These are phyloP conservation scores for Nemotelus nigrinus DNA, from an alignment of 2,888 invertebrate species.

Conservation along the genomic window DNA sequence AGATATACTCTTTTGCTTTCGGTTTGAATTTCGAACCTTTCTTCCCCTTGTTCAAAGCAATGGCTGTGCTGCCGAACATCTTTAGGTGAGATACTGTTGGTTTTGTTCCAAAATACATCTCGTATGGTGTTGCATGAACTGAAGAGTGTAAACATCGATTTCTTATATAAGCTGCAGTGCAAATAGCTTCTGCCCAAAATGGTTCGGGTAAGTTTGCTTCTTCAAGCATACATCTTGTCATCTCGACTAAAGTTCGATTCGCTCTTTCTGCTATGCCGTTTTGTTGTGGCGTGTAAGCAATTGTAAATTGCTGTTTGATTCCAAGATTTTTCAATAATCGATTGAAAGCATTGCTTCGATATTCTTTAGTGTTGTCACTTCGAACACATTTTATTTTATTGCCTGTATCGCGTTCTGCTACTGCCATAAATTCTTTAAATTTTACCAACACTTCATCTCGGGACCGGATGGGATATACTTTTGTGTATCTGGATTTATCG, in stretches of 20 bases:
- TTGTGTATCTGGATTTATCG: constrained; percentile 45
- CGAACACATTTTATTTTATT: constrained; percentile 52
- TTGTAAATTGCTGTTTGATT: constrained; percentile 52
- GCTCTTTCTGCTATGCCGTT: constrained; percentile 54
- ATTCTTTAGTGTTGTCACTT: constrained; percentile 54
- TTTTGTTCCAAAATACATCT: constrained; percentile 22
- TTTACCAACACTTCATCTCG: constrained; percentile 50
- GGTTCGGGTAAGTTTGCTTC: constrained; percentile 50
- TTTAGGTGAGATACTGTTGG: constrained; percentile 17
- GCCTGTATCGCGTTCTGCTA: constrained; percentile 49
- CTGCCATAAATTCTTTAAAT: constrained; percentile 51
- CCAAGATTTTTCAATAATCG: constrained; percentile 51
- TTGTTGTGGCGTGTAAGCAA: constrained; percentile 52
- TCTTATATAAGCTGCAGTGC: constrained; percentile 49
- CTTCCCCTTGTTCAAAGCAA: too few species aligned
- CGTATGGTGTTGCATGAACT: constrained; percentile 18
- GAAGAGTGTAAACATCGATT: constrained; percentile 24
- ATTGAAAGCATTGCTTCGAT: constrained; percentile 47
- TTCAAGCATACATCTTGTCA: constrained; percentile 53
- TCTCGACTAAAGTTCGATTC: constrained; percentile 53
- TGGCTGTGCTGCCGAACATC: neutral
- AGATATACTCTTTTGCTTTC: neutral
- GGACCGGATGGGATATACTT: constrained; percentile 47
- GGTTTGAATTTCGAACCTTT: too few species aligned
- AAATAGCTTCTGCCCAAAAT: constrained; percentile 55